Base-by-base conservation (phyloP, 2,797 vertebrate species). In the Astyanax mexicanus region DNA sequence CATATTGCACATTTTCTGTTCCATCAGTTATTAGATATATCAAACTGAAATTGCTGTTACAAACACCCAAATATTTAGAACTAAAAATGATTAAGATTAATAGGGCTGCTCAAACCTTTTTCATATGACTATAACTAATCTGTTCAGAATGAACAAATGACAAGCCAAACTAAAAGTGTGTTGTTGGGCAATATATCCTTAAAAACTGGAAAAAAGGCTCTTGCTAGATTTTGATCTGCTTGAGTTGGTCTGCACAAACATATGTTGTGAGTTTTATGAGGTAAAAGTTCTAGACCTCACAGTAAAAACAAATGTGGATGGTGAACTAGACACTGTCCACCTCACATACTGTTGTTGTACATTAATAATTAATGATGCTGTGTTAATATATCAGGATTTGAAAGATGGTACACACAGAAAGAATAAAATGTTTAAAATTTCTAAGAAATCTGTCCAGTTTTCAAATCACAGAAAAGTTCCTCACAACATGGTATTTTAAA, bases 201-300 rank as follows among this genome's bases (percentile, higher is more conserved):
- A 25, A 47, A 69, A 45, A 74, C 54, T 74, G 74, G 61, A 79
- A 71, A 57, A 29, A 73, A 61, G n/a, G n/a, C n/a, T n/a, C n/a
- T n/a, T n/a, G n/a, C n/a, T n/a, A n/a, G n/a, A n/a, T n/a, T n/a
- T 47, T 15, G 12, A 60, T 77, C 70, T 78, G 78, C 74, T 79
- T 76, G 49, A 70, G 76, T 81, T 72, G 61, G 80, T 74, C 75
- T 74, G 69, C 64, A 40, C 70, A 79, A 81, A 78, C 65, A 82
- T 38, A 60, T 68, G 57, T n/a, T n/a, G n/a, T n/a, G n/a, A n/a
- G n/a, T 78, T 81, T 78, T 80, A 82, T 84, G 83, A 84, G 72
- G 80, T 78, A 77, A 77, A 75, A 54, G 44, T 49, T 68, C 68
- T 74, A 74, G 15, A 69, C 10, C 57, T 80, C 12, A 75, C 45